These are phyloP conservation scores for Recurvirostra avosetta DNA, from an alignment of 2,113 vertebrate species.

Conservation along the genomic window DNA sequence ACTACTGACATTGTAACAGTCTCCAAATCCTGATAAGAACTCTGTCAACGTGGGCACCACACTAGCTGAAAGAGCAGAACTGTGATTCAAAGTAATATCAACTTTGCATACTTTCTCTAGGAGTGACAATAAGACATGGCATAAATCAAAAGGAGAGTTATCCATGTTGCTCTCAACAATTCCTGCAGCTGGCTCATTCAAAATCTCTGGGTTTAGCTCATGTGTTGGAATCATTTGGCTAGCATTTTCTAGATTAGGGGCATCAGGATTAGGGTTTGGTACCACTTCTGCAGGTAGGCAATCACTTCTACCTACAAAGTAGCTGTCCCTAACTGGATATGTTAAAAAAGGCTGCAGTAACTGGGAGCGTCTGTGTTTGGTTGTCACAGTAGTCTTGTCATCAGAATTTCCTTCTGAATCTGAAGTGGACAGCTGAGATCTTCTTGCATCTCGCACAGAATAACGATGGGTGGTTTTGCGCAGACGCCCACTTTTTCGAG, in stretches of 20 bases:
- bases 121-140: conserved; percentile 88
- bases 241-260: conserved; percentile 4
- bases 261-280: not conserved
- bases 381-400: conserved; percentile 70
- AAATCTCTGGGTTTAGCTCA: conserved; percentile 66
- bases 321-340: conserved; percentile 63
- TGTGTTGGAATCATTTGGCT: conserved; percentile 24
- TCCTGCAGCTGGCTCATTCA: conserved; percentile 79
- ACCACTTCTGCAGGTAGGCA: not conserved
- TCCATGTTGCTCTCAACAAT: conserved; percentile 78
- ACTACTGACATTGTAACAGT: conserved; percentile 74
- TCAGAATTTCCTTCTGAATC: conserved; percentile 91
- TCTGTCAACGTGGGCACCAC: conserved; percentile 92
- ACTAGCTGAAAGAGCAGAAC: conserved; percentile 82
- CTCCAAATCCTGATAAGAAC: conserved; percentile 88
- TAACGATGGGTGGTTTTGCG: conserved; percentile 84
- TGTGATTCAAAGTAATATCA: conserved; percentile 88
- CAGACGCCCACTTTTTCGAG: conserved; percentile 77
- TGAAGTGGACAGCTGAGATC: conserved; percentile 89
- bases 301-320: conserved; percentile 42
- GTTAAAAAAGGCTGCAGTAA: conserved; percentile 72
- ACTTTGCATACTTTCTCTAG: conserved; percentile 94
- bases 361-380: conserved; percentile 75
- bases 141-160: conserved; percentile 93
- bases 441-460: conserved; percentile 85